Base-by-base conservation (phyloP, 2,113 vertebrate genomes). In the Peromyscus maniculatus region DNA sequence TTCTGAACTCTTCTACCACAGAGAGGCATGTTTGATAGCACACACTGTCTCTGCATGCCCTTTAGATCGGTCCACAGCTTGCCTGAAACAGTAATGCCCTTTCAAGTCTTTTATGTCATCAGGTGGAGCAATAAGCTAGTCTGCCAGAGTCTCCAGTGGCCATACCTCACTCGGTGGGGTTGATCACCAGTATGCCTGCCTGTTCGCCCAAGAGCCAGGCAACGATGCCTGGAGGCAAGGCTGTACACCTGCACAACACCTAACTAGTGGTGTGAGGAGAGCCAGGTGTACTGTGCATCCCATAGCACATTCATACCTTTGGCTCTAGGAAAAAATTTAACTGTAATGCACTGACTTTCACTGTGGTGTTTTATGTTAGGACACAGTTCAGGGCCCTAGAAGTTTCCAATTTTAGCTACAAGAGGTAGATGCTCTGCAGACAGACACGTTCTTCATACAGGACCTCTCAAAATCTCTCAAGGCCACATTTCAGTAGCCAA, bases 241-340 rank as follows among this genome's bases (percentile, higher is more conserved):
- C 33, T 0, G 1, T 15, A 0, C 28, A 1, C 24, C 5, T 26
- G 31, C 7, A 1, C 28, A n/a, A 67, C 28, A 21, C 2, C 4
- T 0, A 28, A 31, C 78, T 21, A 5, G 2, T 21, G 13, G 64
- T 11, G 36, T 43, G 13, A 57, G 0, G n/a, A 71, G 24, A 79
- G 71, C 39, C 1, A 79, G 26, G 43, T 19, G 36, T 62, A 19
- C 89, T 52, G 64, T 8, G 71, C 11, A 55, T 19, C 36, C 67
- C 55, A 43, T 3, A 3, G 7, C 36, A 5, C 0, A 1, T 2
- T 33, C 36, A 7, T 39, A n/a, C 74, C 39, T 80, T 83, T 0
- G 43, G 64, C 49, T 43, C 33, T 59, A 39, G 75, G 26, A 22
- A 87, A 64, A 69, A 36, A 49, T 46, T 49, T 36, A 87, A 10